These are phyloP conservation scores for Adelges cooleyi DNA, from an alignment of 1,140 invertebrate genomes.

Conservation along the genomic window DNA sequence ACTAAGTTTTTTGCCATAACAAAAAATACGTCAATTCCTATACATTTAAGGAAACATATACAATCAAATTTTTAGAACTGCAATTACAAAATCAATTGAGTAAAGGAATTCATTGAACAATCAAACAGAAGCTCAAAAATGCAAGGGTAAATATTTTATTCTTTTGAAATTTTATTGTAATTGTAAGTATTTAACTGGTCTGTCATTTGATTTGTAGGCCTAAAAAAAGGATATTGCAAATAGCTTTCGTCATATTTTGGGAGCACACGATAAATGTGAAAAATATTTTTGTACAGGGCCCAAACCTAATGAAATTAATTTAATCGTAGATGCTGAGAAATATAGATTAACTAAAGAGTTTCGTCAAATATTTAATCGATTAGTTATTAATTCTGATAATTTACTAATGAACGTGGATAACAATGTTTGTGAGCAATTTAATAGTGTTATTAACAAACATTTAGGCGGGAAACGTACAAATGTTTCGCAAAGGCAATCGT, in stretches of 20 bases:
- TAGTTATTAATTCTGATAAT: not conserved
- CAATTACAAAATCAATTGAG: not conserved
- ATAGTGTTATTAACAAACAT: no score
- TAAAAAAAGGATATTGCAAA: not conserved
- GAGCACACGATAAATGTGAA: no score
- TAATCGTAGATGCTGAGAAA: not conserved
- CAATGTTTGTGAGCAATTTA: no score
- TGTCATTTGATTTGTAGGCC: no score
- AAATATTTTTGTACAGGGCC: no score
- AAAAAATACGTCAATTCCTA: not conserved
- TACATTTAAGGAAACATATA: not conserved
- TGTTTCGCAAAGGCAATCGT: not conserved
- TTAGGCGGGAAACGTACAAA: no score
- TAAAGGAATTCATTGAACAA: not conserved
- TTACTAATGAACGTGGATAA: not conserved
- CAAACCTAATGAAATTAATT: no score
- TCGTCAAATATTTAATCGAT: not conserved
- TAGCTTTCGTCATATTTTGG: conserved; percentile 1
- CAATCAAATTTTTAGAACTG: not conserved
- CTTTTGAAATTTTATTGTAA: not conserved
- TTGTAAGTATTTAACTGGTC: no score
- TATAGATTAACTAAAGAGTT: not conserved
- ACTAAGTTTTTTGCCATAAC: not conserved
- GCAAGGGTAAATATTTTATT: not conserved
- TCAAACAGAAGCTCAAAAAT: no score